Percentiles rank a stretch among this genome's conserved stretches.
Conservation (phyloP, 2,888 invertebrate species). For the Abscondita cerata region DNA sequence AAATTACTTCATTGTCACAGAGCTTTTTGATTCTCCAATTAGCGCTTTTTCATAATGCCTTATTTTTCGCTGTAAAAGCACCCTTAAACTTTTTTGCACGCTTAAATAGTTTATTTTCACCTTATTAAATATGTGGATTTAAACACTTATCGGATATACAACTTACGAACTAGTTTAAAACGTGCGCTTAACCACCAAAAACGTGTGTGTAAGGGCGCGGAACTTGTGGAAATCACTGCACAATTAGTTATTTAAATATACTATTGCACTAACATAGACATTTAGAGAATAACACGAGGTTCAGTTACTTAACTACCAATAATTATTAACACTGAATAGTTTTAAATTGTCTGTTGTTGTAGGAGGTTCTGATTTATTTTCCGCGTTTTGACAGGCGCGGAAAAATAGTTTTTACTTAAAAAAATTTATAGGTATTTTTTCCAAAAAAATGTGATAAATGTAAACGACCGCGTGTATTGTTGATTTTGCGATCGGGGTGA, state of each 20-base stretch:
- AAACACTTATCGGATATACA: constrained; percentile 1
- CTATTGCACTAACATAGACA: background rate
- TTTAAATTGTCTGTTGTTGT: background rate
- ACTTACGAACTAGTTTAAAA: background rate
- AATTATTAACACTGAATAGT: background rate
- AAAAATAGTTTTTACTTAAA: background rate
- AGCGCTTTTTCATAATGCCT: constrained; percentile 9
- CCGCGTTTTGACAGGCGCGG: too few relatives aligned
- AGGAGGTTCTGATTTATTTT: too few relatives aligned
- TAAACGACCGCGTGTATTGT: too few relatives aligned
- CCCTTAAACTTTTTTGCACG: background rate
- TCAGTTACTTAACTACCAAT: too few relatives aligned
- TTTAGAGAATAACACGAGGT: too few relatives aligned
- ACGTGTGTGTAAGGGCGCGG: background rate
- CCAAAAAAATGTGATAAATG: too few relatives aligned
- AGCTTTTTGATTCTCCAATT: constrained; percentile 23
- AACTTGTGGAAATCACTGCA: constrained; percentile 6
- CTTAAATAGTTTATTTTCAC: background rate
- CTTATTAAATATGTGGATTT: background rate
- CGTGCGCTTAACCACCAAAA: background rate
- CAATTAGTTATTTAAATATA: background rate
- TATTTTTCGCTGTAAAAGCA: background rate
- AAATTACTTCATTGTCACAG: constrained; percentile 41
- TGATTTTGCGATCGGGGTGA: too few relatives aligned
- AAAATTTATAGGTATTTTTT: too few relatives aligned